Percentiles rank a stretch among this genome's conserved stretches.
Evolutionary conservation across 1,140 invertebrate genomes (phyloP).

Genomic region (Coenobita brevimanus): DNA sequence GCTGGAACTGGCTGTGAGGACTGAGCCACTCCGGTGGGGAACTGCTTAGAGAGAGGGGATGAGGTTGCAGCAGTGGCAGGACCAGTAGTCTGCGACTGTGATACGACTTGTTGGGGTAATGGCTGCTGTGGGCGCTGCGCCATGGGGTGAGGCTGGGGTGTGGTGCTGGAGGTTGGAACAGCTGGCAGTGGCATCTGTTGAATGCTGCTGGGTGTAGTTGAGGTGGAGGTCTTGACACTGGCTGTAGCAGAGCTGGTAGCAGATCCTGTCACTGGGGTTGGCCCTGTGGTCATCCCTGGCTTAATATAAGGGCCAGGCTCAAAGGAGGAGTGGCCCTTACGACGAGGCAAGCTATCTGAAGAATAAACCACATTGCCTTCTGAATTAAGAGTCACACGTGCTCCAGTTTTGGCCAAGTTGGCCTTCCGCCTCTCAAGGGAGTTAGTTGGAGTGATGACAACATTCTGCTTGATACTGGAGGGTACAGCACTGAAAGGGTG

Average conservation of each 20-base stretch:
- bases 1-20: conserved; percentile 14
- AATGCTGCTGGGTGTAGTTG: conserved; percentile 56
- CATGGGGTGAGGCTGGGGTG: conserved; percentile 53
- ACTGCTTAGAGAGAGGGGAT: conserved; percentile 16
- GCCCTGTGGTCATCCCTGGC: conserved; percentile 53
- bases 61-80: not conserved
- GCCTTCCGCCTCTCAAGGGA: conserved; percentile 71
- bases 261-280: conserved; percentile 19
- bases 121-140: conserved; percentile 58
- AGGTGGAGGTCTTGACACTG: conserved; percentile 35
- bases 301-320: conserved; percentile 86
- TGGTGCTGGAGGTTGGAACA: conserved; percentile 17
- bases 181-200: conserved; percentile 66
- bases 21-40: not conserved
- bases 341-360: conserved; percentile 88
- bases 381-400: conserved; percentile 88
- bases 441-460: conserved; percentile 71
- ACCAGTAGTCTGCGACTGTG: not conserved
- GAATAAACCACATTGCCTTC: conserved; percentile 92
- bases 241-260: conserved; percentile 31
- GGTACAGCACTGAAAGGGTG: conserved; percentile 69
- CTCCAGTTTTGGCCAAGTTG: conserved; percentile 78
- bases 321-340: conserved; percentile 84
- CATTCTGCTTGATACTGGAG: conserved; percentile 66
- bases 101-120: conserved; percentile 25